A percentile compares a stretch with the other conserved stretches of the same genome.
These are phyloP conservation scores for Scotopteryx bipunctaria DNA, from an alignment of 2,888 invertebrate species.

Conservation along the genomic window DNA sequence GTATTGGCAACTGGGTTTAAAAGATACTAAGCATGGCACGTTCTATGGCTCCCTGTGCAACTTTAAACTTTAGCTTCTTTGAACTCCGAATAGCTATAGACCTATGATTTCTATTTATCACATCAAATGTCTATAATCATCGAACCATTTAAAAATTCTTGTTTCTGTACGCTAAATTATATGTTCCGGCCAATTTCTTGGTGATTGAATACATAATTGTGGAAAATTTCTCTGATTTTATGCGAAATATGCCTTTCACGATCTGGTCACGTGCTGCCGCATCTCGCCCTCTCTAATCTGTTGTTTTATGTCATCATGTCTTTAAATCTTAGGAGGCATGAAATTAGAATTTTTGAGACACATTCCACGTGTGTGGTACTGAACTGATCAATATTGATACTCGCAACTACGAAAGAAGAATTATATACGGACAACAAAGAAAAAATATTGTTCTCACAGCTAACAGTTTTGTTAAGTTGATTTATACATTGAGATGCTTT, in stretches of 20 bases:
- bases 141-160: background rate
- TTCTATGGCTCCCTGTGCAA: no score
- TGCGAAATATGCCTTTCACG: slow-evolving; percentile 56
- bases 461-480: no score
- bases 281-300: slow-evolving; percentile 43
- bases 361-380: no score
- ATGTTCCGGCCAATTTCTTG: slow-evolving; percentile 17
- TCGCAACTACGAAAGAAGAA: no score
- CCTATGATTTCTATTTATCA: no score
- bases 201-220: slow-evolving; percentile 30
- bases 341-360: background rate
- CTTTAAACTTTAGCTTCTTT: no score
- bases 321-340: background rate
- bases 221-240: slow-evolving; percentile 53
- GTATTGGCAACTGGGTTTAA: no score
- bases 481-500: no score
- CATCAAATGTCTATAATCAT: background rate
- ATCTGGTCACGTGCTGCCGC: slow-evolving; percentile 49
- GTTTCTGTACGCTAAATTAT: background rate
- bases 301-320: slow-evolving; percentile 13
- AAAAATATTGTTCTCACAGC: no score
- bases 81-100: background rate
- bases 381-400: background rate
- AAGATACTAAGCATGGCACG: no score
- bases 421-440: no score